Percentiles rank a stretch among this genome's conserved stretches.
Conservation (phyloP, 2,888 invertebrate species). For the Drosophila villosipedis region DNA sequence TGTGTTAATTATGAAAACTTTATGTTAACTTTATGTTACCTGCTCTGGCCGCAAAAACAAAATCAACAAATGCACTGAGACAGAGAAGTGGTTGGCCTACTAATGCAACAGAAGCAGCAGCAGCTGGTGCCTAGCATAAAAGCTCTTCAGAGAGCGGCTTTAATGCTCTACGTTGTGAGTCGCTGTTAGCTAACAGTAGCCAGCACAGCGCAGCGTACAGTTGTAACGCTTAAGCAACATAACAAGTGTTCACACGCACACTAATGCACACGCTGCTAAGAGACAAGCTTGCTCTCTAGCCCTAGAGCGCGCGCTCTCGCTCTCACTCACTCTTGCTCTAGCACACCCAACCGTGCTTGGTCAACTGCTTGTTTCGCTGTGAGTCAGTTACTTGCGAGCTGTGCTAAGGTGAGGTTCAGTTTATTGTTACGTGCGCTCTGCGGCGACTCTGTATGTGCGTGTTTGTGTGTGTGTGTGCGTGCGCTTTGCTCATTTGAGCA, state of each 20-base stretch:
- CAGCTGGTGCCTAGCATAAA: conserved; percentile 32
- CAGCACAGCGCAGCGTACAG: conserved; percentile 47
- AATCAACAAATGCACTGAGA: conserved; percentile 56
- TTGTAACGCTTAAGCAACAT: conserved; percentile 39
- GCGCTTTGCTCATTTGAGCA: conserved; percentile 62
- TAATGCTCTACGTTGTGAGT: conserved; percentile 18
- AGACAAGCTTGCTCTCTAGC: conserved; percentile 58
- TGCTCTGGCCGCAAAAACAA: conserved; percentile 43
- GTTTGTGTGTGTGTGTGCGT: conserved; percentile 28
- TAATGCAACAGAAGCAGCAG: conserved; percentile 57
- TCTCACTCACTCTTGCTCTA: conserved; percentile 12
- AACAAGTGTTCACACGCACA: conserved; percentile 29
- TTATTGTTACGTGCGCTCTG: conserved; percentile 30
- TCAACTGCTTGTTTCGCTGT: conserved; percentile 46
- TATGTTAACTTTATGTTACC: conserved; percentile 35
- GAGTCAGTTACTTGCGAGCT: conserved; percentile 72
- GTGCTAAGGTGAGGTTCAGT: conserved; percentile 73
- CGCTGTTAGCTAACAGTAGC: conserved; percentile 48
- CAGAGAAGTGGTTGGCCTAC: conserved; percentile 72
- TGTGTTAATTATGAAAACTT: conserved; percentile 63
- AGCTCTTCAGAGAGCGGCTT: conserved; percentile 46
- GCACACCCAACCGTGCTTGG: conserved; percentile 48
- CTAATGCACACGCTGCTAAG: conserved; percentile 23
- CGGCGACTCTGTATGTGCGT: conserved; percentile 25
- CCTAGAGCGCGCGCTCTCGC: conserved; percentile 47